phyloP scores from a whole-genome alignment of 23 tunicate genomes.

The Styela clava region DNA sequence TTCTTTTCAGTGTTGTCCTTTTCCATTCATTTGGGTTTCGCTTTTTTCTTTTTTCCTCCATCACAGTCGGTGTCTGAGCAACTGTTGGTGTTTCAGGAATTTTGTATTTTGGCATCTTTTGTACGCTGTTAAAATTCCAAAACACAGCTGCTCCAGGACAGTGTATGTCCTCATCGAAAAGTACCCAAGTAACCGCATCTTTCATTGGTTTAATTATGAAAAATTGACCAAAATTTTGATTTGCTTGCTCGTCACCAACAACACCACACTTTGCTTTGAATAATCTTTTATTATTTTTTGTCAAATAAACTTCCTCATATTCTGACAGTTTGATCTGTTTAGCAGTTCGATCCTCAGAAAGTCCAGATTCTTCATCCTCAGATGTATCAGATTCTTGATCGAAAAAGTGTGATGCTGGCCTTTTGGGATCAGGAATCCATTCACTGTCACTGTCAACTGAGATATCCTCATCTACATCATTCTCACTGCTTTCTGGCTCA shows the following conservation, averaged over 20 bases:
- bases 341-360: not conserved
- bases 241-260: not conserved
- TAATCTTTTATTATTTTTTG: not conserved
- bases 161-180: not conserved
- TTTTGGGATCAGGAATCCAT: too few species aligned
- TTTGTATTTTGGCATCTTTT: not conserved
- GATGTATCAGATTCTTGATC: too few species aligned
- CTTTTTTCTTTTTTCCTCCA: not conserved
- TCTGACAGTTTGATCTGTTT: not conserved
- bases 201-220: not conserved
- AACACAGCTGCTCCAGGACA: not conserved
- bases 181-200: not conserved
- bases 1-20: not conserved
- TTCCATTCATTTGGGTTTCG: not conserved
- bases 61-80: not conserved
- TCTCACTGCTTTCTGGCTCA: too few species aligned
- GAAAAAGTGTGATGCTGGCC: too few species aligned
- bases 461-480: too few species aligned
- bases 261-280: not conserved
- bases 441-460: too few species aligned
- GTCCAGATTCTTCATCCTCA: too few species aligned
- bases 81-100: not conserved
- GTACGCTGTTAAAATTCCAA: not conserved
- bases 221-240: not conserved
- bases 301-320: not conserved